Evolutionary conservation across 2,888 invertebrate genomes (phyloP), one percentile per base, ranked within the genome.

Genomic region (Eurois occulta): DNA sequence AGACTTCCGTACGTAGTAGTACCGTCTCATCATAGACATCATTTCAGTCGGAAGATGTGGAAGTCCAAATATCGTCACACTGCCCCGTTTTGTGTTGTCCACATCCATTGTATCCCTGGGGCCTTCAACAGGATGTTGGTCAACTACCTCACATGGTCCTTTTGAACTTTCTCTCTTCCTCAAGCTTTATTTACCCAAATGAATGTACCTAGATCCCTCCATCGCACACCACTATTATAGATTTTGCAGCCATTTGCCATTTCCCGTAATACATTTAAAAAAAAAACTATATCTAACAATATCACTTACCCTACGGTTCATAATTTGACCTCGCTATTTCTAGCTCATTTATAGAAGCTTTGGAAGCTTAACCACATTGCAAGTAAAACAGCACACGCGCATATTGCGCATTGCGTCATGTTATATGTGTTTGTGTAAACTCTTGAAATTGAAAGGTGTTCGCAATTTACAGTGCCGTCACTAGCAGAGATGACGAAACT

Each of bases 401-500:
- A 81, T 87, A 84, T 66, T 71, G 58, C n/a, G 66, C n/a, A 81
- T 87, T 86, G 69, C 77, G n/a, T 70, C 83, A 86, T 62, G 18
- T 62, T 65, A 16, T 58, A 62, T 65, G 69, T 76, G 75, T 81
- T 62, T 83, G 80, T 66, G 74, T 75, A 71, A 86, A 79, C 74
- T 79, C 64, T 75, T 68, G 24, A 76, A 87, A 80, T 81, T 83
- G 88, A 85, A 87, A 87, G 85, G 80, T 71, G 73, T 72, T 55
- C 58, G 74, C 75, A 69, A 74, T 82, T 84, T 75, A 66, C n/a
- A 43, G 67, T 73, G 64, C 60, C 65, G 79, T 75, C 60, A 74
- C 71, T 21, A 32, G 64, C 62, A 24, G 28, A 35, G n/a, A 18
- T 87, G 84, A 73, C 46, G 87, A 87, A 87, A 87, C 52, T 67